Percentiles rank a stretch among this genome's conserved stretches.
phyloP scores from a whole-genome alignment of 2,888 invertebrate genomes.

The Anoncus sp. region DNA sequence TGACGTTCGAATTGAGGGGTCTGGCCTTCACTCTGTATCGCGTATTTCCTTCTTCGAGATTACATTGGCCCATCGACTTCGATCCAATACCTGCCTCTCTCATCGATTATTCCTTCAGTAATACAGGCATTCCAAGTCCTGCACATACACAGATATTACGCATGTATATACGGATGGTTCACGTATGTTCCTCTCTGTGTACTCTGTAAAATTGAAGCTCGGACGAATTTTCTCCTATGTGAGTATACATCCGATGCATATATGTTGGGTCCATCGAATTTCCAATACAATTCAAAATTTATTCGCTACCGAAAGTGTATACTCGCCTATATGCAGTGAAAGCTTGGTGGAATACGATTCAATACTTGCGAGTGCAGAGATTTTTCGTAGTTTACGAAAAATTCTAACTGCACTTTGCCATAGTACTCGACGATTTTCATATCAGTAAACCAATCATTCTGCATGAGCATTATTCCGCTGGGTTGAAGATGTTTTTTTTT shows the following conservation, averaged over 20 bases:
- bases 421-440: neutral
- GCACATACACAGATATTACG: conserved; percentile 14
- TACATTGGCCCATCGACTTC: conserved; percentile 27
- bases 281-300: conserved; percentile 53
- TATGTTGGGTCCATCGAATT: conserved; percentile 46
- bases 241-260: conserved; percentile 21
- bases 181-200: neutral
- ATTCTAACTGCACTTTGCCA: neutral
- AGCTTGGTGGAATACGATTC: conserved; percentile 25
- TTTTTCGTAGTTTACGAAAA: conserved; percentile 6
- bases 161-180: neutral
- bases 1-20: conserved; percentile 26
- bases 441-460: neutral
- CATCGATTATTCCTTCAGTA: conserved; percentile 52
- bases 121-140: conserved; percentile 13
- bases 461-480: neutral
- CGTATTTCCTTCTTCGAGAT: conserved; percentile 47
- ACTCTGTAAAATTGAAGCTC: conserved; percentile 32
- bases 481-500: conserved; percentile 8
- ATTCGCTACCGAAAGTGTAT: conserved; percentile 36
- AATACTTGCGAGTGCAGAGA: conserved; percentile 33
- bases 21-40: conserved; percentile 18
- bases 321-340: conserved; percentile 10
- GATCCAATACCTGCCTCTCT: conserved; percentile 35
- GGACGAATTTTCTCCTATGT: neutral